These are phyloP conservation scores for Drosophila pseudotakahashii DNA, from an alignment of 2,888 invertebrate species.

Conservation along the genomic window DNA sequence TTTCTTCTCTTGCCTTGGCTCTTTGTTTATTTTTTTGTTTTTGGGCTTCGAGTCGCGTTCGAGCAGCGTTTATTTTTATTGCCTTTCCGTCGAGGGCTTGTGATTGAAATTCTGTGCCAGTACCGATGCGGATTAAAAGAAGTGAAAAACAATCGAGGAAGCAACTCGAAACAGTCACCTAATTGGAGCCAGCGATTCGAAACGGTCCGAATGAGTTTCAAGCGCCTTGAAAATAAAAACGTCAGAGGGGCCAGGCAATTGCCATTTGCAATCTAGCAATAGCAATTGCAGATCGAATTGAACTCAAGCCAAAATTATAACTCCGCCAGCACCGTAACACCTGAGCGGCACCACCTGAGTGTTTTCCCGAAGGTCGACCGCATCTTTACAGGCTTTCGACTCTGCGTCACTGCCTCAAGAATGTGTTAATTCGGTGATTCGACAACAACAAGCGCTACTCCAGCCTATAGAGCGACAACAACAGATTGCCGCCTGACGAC, in stretches of 20 bases:
- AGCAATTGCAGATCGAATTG: conserved; percentile 63
- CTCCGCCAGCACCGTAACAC: neutral
- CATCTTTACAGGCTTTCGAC: conserved; percentile 69
- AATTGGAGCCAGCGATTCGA: conserved; percentile 45
- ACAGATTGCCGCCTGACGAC: conserved; percentile 24
- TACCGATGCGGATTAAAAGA: conserved; percentile 11
- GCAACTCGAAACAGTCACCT: conserved; percentile 24
- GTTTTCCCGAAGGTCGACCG: conserved; percentile 67
- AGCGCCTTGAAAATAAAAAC: conserved; percentile 20
- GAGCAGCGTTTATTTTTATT: conserved; percentile 36
- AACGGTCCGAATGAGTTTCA: conserved; percentile 31
- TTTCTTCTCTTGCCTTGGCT: conserved; percentile 12
- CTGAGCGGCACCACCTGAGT: neutral
- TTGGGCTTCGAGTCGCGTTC: conserved; percentile 16
- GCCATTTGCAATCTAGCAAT: conserved; percentile 28
- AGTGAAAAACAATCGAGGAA: conserved; percentile 37
- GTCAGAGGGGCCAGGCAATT: conserved; percentile 25
- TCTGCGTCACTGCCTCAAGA: conserved; percentile 62
- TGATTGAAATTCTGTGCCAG: conserved; percentile 54
- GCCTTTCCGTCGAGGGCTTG: conserved; percentile 17
- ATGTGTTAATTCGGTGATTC: conserved; percentile 70
- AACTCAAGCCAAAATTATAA: conserved; percentile 25
- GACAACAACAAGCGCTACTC: conserved; percentile 25
- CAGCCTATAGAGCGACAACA: conserved; percentile 8
- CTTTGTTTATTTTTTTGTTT: conserved; percentile 25